Percentiles rank a stretch among this genome's conserved stretches.
Evolutionary conservation across 1,140 invertebrate species (phyloP).

Genomic region (Stratiolaelaps scimitus): DNA sequence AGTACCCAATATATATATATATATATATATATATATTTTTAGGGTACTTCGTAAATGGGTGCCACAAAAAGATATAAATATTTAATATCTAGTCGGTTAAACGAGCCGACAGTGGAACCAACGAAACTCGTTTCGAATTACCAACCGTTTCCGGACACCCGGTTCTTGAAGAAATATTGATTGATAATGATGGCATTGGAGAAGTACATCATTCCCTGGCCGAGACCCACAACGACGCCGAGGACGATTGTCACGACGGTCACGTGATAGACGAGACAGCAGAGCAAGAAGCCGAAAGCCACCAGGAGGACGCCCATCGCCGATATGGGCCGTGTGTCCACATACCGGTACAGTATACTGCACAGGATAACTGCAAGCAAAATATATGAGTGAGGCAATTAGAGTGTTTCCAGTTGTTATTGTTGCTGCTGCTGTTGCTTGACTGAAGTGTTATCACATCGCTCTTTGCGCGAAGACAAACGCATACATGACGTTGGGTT

Average conservation of each 20-base stretch:
- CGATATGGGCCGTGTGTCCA: constrained; percentile 21
- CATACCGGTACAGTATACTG: constrained; percentile 14
- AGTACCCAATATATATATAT: too few species aligned
- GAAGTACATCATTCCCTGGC: constrained; percentile 25
- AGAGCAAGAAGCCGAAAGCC: constrained; percentile 1
- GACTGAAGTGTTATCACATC: too few species aligned
- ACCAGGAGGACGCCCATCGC: constrained; percentile 18
- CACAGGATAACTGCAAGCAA: constrained; percentile 7
- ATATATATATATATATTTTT: too few species aligned
- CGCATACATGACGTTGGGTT: too few species aligned
- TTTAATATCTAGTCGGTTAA: too few species aligned
- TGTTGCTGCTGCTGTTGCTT: too few species aligned
- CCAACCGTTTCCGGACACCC: constrained; percentile 19
- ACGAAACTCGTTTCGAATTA: neutral
- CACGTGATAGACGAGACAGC: constrained; percentile 10
- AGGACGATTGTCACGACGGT: constrained; percentile 5
- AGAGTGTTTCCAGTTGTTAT: too few species aligned
- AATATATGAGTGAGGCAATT: neutral
- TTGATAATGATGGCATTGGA: constrained; percentile 27
- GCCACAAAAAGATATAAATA: too few species aligned
- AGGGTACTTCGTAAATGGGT: too few species aligned
- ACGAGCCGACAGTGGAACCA: too few species aligned
- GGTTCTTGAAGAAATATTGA: constrained; percentile 16
- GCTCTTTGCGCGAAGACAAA: too few species aligned
- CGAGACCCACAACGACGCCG: constrained; percentile 15